phyloP scores from a whole-genome alignment of 2,113 vertebrate species.

The Bufo bufo region DNA sequence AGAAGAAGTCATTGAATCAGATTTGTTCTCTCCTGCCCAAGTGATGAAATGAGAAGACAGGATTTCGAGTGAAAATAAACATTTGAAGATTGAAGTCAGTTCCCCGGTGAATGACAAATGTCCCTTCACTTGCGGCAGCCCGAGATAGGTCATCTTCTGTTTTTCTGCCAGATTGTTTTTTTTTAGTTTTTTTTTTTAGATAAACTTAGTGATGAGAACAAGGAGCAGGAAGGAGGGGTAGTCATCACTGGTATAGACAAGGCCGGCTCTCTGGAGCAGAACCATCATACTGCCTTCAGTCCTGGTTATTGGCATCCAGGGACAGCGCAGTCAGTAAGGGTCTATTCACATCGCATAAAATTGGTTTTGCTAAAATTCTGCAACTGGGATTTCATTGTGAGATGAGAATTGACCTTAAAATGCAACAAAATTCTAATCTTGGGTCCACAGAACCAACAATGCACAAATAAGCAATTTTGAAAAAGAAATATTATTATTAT shows the following conservation, averaged over 20 bases:
- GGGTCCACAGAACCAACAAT: too few species aligned
- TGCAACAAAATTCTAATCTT: too few species aligned
- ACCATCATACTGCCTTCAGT: background rate
- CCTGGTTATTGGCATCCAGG: background rate
- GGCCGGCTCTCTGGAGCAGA: background rate
- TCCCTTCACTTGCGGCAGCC: background rate
- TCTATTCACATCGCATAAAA: background rate
- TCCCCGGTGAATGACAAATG: conserved; percentile 18
- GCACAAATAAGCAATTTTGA: too few species aligned
- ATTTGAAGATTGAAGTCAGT: background rate
- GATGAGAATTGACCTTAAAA: too few species aligned
- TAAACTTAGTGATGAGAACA: background rate
- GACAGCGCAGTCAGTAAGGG: background rate
- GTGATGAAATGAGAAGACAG: conserved; percentile 3
- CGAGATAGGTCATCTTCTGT: background rate
- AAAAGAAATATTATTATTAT: too few species aligned
- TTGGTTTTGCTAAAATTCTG: too few species aligned
- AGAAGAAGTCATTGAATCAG: background rate
- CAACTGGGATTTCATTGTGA: too few species aligned
- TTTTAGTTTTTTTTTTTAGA: background rate
- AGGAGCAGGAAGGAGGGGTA: background rate
- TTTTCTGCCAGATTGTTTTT: conserved; percentile 10
- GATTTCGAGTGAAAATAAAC: background rate
- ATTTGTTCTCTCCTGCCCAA: background rate
- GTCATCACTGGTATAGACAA: background rate